Evolutionary conservation across 2,888 invertebrate species (phyloP), one percentile per base, ranked within the genome.

Genomic region (Apoderus coryli): DNA sequence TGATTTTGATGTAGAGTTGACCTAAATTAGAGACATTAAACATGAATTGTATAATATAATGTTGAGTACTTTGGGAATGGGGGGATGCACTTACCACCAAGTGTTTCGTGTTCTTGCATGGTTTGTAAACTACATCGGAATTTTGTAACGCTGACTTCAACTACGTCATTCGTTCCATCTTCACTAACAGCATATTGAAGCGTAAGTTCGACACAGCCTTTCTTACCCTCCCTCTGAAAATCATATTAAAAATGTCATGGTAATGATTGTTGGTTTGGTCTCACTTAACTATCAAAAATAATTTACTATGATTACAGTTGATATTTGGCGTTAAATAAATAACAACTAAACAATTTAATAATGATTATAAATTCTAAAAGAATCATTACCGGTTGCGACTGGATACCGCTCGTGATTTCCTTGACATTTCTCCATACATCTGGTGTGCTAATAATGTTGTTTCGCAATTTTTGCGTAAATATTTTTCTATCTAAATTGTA

Each of bases 1-100:
- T 73, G 34, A 81, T 77, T 58, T 82, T 82, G 38, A 82, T 65
- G 52, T 82, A 82, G 45, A 82, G 63, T 31, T 73, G 74, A 16
- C 72, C 72, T 72, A 56, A 35, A 63, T n/a, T n/a, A n/a, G n/a
- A n/a, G n/a, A n/a, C n/a, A n/a, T n/a, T n/a, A n/a, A n/a, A n/a
- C n/a, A n/a, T n/a, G n/a, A n/a, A n/a, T n/a, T n/a, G n/a, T n/a
- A n/a, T n/a, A n/a, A n/a, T n/a, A n/a, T n/a, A n/a, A n/a, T n/a
- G n/a, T n/a, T n/a, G n/a, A n/a, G n/a, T n/a, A n/a, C n/a, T n/a
- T n/a, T n/a, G n/a, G n/a, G n/a, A n/a, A n/a, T n/a, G n/a, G n/a
- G n/a, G n/a, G n/a, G n/a, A n/a, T n/a, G n/a, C n/a, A 19, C 19
- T 19, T 56, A 71, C 72, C 75, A 60, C 72, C 72, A 40, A 65